A percentile compares a stretch with the other conserved stretches of the same genome.
These are phyloP conservation scores for Myocastor coypus DNA, from an alignment of 2,113 vertebrate species.

Conservation along the genomic window DNA sequence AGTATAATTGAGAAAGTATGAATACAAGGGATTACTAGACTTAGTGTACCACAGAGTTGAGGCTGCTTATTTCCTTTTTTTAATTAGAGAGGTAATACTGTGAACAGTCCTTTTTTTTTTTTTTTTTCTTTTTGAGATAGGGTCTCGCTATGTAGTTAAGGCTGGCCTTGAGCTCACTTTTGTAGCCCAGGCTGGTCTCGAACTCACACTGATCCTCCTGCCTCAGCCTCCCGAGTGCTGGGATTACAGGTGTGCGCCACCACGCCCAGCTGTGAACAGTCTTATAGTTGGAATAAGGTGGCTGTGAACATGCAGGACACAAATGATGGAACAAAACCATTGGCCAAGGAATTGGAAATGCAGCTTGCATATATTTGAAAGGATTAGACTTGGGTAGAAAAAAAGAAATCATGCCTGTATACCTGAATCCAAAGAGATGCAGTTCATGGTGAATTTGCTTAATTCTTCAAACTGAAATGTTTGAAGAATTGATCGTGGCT, in stretches of 20 bases:
- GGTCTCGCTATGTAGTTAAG: too few species aligned
- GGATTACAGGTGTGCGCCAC: too few species aligned
- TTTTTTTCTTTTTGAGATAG: too few species aligned
- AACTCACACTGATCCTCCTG: too few species aligned
- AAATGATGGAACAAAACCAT: background rate
- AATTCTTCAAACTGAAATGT: conserved; percentile 23
- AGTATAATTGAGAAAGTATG: background rate
- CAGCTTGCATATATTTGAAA: background rate
- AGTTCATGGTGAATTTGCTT: background rate
- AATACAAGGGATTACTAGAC: background rate
- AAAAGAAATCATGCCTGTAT: background rate
- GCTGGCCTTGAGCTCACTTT: too few species aligned
- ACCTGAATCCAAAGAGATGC: background rate
- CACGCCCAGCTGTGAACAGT: too few species aligned
- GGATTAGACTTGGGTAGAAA: background rate
- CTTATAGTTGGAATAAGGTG: background rate
- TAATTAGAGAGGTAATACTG: background rate
- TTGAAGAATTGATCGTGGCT: background rate
- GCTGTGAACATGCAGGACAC: background rate
- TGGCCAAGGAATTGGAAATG: background rate
- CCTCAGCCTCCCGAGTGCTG: too few species aligned
- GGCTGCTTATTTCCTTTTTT: background rate
- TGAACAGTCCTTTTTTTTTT: background rate
- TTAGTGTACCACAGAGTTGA: background rate
- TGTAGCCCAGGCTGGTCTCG: too few species aligned